Base-by-base conservation (phyloP, 2,888 invertebrate species). In the Eustalomyia histrio region DNA sequence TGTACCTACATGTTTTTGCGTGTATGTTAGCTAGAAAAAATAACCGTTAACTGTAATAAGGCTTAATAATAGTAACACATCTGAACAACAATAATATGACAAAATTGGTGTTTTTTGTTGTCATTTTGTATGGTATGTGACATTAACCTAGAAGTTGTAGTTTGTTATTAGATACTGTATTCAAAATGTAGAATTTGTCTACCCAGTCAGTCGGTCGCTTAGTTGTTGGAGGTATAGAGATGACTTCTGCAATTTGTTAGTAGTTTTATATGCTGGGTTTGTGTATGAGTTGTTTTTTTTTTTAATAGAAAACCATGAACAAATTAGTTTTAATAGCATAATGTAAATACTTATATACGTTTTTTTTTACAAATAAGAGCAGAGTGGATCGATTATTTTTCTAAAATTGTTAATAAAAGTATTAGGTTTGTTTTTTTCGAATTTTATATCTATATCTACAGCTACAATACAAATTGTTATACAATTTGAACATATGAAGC, bases 101-200 rank as follows among this genome's bases (percentile, higher is more conserved):
- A 55, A 64, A 73, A 55, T 73, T 47, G 47, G 29, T 47, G 43
- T 43, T 53, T 18, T 69, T 68, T 68, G 43, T 14, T 3, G 35
- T 29, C 33, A 7, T 21, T 21, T 21, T 21, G 21, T 21, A 21
- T 16, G 18, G 61, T 55, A 5, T 39, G 57, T 73, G 78, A 53
- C 79, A 79, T 73, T 74, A 79, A 79, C 52, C 72, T n/a, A 72
- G 61, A 72, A 72, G 67, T 17, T 63, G 39, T 58, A 21, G 33
- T 53, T 9, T 4, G 21, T 4, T 21, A 21, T 21, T 21, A 21
- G 21, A 21, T 21, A 3, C 29, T 29, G 50, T 17, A 43, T 12
- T 12, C 43, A 6, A 64, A 63, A 29, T 33, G n/a, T 43, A 64
- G 29, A 43, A 53, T 17, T 61, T 39, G 35, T 1, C 35, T 17